phyloP scores from a whole-genome alignment of 2,113 vertebrate species.

The Xenopus borealis region DNA sequence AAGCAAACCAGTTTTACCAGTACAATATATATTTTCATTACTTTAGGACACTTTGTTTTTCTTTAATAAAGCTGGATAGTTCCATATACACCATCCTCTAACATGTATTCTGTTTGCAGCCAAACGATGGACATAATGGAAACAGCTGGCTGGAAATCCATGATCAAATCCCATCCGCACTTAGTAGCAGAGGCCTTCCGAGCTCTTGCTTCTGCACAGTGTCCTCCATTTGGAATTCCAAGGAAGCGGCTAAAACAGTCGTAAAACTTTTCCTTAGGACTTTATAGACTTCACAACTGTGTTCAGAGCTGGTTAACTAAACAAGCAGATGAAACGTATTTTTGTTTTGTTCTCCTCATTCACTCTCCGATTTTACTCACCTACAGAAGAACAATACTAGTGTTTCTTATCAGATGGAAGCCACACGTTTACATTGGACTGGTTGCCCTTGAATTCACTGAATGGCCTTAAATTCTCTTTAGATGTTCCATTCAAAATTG shows the following conservation, averaged over 20 bases:
- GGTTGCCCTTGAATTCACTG: slow-evolving; percentile 62
- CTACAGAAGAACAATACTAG: slow-evolving; percentile 65
- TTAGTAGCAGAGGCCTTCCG: slow-evolving; percentile 98
- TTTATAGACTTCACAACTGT: slow-evolving; percentile 69
- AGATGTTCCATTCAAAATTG: slow-evolving; percentile 82
- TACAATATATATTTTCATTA: too few relatives aligned
- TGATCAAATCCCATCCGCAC: slow-evolving; percentile 98
- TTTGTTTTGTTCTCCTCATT: neutral
- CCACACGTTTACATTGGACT: slow-evolving; percentile 83
- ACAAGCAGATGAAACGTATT: slow-evolving; percentile 66
- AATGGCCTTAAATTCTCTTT: slow-evolving; percentile 90
- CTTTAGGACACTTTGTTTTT: too few relatives aligned
- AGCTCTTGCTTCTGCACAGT: slow-evolving; percentile 92
- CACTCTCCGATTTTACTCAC: slow-evolving; percentile 44
- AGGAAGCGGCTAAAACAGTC: slow-evolving; percentile 98
- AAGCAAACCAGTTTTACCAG: too few relatives aligned
- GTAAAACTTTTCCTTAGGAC: slow-evolving; percentile 71
- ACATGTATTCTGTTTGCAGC: slow-evolving; percentile 73
- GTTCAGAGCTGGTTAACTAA: slow-evolving; percentile 73
- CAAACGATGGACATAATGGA: slow-evolving; percentile 96
- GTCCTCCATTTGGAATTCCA: slow-evolving; percentile 93
- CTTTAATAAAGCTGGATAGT: too few relatives aligned
- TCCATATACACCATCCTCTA: neutral
- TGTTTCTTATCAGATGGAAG: slow-evolving; percentile 77
- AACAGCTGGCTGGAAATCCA: slow-evolving; percentile 97